Conservation (phyloP, 2,113 vertebrate species). For the Actenoides hombroni region DNA sequence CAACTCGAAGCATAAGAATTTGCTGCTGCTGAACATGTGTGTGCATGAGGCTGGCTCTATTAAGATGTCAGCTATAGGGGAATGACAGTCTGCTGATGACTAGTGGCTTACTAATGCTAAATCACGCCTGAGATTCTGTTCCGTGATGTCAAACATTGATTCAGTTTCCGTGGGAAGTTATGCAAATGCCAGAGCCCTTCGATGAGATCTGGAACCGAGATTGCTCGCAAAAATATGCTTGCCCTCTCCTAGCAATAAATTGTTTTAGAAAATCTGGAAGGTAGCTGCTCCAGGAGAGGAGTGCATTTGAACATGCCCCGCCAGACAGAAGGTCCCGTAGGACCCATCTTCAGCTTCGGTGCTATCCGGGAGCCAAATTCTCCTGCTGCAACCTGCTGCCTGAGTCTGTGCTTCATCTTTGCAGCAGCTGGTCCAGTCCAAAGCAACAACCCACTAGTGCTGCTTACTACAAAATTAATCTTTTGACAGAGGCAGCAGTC, state of each 20-base stretch:
- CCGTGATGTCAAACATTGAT: conserved; percentile 68
- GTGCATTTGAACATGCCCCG: not conserved
- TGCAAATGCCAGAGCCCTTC: conserved; percentile 60
- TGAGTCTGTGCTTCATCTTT: not conserved
- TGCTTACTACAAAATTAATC: not conserved
- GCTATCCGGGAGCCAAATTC: not conserved
- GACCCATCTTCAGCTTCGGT: not conserved
- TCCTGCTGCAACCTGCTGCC: not conserved
- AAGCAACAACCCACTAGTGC: not conserved
- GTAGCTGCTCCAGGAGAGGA: not conserved
- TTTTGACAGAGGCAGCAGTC: not conserved
- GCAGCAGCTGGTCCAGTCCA: not conserved
- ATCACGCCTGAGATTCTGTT: conserved; percentile 52
- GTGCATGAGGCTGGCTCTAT: conserved; percentile 14
- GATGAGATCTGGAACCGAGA: conserved; percentile 10
- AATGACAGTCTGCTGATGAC: conserved; percentile 54
- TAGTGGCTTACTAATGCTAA: conserved; percentile 63
- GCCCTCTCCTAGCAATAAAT: not conserved
- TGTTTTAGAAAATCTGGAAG: not conserved
- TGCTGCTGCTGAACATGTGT: not conserved
- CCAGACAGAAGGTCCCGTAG: not conserved
- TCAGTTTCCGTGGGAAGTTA: conserved; percentile 67
- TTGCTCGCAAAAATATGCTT: not conserved
- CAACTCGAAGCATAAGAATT: not conserved
- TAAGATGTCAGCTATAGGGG: conserved; percentile 54